Conservation (phyloP, 2,888 invertebrate species). For the Himalopsyche anomala region DNA sequence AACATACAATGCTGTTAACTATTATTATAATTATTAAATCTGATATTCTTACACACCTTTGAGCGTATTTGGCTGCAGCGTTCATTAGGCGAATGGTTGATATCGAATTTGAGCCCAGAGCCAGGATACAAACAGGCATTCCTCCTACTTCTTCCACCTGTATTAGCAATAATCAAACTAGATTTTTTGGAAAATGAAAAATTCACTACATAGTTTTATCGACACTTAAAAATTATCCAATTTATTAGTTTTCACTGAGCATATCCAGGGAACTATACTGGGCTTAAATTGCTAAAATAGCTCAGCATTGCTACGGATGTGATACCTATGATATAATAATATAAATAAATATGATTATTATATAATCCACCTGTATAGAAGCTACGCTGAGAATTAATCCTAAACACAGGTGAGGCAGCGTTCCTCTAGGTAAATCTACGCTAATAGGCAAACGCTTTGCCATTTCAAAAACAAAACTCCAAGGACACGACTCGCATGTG, state of each 20-base stretch:
- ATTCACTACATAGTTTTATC: too few relatives aligned
- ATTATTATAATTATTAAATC: background rate
- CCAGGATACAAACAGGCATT: slow-evolving; percentile 51
- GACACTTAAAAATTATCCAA: too few relatives aligned
- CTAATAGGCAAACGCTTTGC: background rate
- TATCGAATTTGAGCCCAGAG: slow-evolving; percentile 47
- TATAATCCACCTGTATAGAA: slow-evolving; percentile 49
- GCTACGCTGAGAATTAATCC: slow-evolving; percentile 60
- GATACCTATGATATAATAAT: too few relatives aligned
- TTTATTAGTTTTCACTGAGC: too few relatives aligned
- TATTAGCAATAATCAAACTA: background rate
- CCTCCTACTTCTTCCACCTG: slow-evolving; percentile 48
- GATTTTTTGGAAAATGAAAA: too few relatives aligned
- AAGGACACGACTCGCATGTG: background rate
- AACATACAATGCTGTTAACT: background rate
- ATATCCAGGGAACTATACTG: too few relatives aligned
- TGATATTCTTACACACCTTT: slow-evolving; percentile 44
- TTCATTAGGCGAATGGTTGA: slow-evolving; percentile 46
- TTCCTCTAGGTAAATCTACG: background rate
- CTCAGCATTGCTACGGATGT: too few relatives aligned
- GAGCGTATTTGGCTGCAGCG: slow-evolving; percentile 45
- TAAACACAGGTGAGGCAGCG: slow-evolving; percentile 47
- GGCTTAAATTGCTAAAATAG: too few relatives aligned
- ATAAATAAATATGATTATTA: too few relatives aligned
- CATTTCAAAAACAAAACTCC: slow-evolving; percentile 16